Evolutionary conservation across 2,113 vertebrate genomes (phyloP).

Genomic region (Coptodon rendalli): DNA sequence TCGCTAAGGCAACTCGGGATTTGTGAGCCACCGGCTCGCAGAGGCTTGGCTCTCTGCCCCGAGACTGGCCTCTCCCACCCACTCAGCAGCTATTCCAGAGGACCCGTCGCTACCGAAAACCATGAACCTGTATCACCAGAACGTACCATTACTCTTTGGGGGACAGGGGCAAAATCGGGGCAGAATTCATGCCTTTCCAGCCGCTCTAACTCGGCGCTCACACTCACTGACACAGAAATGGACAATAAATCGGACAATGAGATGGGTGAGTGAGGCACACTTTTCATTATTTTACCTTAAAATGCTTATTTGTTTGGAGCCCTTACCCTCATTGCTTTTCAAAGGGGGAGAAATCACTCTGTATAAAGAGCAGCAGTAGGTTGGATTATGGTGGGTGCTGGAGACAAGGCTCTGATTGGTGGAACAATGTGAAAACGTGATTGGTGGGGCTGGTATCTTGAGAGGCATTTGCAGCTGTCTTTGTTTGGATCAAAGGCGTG

Average conservation of each 20-base stretch:
- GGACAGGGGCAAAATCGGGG: constrained; percentile 87
- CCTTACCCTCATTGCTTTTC: neutral
- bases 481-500: constrained; percentile 62
- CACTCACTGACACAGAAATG: constrained; percentile 95
- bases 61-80: constrained; percentile 94
- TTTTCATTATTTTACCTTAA: constrained; percentile 10
- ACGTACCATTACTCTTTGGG: constrained; percentile 93
- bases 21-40: constrained; percentile 87
- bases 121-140: constrained; percentile 92
- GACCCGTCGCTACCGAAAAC: constrained; percentile 84
- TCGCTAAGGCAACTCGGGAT: constrained; percentile 97
- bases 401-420: constrained; percentile 50
- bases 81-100: constrained; percentile 83
- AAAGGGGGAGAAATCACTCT: neutral
- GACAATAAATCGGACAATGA: constrained; percentile 98
- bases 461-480: constrained; percentile 49
- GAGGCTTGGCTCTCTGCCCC: constrained; percentile 92
- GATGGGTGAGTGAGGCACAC: constrained; percentile 81
- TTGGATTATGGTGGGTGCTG: constrained; percentile 27
- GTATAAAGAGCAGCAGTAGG: constrained; percentile 9
- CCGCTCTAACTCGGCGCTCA: constrained; percentile 96
- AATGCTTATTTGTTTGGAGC: constrained; percentile 3
- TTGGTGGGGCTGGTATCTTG: constrained; percentile 47
- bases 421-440: constrained; percentile 13
- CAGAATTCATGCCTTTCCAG: constrained; percentile 94